These are phyloP conservation scores for Ctena decussata DNA, from an alignment of 2,888 invertebrate species.

Conservation along the genomic window DNA sequence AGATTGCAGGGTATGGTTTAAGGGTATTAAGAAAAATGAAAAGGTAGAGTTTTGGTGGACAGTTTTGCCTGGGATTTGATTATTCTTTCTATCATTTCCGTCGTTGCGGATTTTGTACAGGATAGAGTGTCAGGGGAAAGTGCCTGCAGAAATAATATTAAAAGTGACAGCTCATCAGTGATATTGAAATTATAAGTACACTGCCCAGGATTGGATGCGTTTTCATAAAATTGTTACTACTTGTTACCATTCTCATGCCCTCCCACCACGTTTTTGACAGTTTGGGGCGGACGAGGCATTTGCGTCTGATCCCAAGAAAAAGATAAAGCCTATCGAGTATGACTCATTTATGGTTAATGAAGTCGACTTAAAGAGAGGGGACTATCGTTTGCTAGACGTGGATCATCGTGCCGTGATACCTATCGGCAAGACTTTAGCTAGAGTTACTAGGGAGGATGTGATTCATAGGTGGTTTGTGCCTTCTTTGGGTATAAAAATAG, in stretches of 20 bases:
- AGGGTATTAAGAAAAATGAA: background rate
- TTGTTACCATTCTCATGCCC: no score
- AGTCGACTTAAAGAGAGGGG: background rate
- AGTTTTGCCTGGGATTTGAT: background rate
- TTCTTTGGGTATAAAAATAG: slow-evolving; percentile 3
- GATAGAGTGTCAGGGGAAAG: background rate
- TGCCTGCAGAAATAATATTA: background rate
- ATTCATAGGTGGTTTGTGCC: slow-evolving; percentile 14
- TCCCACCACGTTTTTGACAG: no score
- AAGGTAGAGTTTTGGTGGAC: slow-evolving; percentile 9
- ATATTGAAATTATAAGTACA: background rate
- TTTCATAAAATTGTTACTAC: background rate
- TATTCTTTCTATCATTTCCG: background rate
- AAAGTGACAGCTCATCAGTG: slow-evolving; percentile 5
- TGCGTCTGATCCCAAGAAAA: background rate
- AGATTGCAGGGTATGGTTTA: background rate
- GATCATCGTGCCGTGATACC: background rate
- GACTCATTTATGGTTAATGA: background rate
- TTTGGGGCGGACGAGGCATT: background rate
- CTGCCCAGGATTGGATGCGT: background rate
- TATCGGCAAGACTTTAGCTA: background rate
- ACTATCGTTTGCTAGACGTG: background rate
- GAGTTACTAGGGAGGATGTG: background rate
- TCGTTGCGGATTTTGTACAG: background rate
- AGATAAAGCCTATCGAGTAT: background rate